These are phyloP conservation scores for Poecilus cupreus DNA, from an alignment of 2,888 invertebrate species.

Conservation along the genomic window DNA sequence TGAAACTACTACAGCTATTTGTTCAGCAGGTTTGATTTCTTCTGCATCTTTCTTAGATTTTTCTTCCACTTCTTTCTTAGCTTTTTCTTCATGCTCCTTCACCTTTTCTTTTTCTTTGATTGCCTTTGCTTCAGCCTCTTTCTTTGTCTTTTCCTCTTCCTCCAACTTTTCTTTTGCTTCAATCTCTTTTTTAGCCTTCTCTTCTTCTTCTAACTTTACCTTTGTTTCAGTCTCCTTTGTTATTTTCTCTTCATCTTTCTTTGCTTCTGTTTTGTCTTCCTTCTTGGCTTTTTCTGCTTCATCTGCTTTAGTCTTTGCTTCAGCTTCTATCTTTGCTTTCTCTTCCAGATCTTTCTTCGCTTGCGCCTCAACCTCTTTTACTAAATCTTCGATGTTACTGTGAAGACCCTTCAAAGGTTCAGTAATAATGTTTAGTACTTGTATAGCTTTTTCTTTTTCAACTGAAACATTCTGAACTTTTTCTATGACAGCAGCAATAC, in stretches of 20 bases:
- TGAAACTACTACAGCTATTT: too few species aligned
- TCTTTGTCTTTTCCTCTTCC: constrained; percentile 56
- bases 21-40: too few species aligned
- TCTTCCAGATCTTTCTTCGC: constrained; percentile 24
- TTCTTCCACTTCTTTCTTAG: constrained; percentile 15
- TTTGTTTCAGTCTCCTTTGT: constrained; percentile 63
- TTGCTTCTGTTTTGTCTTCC: constrained; percentile 42
- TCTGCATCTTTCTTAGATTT: constrained; percentile 54
- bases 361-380: constrained; percentile 54
- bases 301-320: constrained; percentile 58
- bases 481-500: constrained; percentile 37
- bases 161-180: constrained; percentile 55
- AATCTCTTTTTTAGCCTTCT: constrained; percentile 63
- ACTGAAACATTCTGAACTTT: constrained; percentile 41
- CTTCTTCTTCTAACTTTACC: constrained; percentile 69
- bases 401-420: constrained; percentile 64
- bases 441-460: constrained; percentile 22
- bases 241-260: constrained; percentile 57
- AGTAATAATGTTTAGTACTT: constrained; percentile 59
- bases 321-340: constrained; percentile 58
- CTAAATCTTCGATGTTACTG: constrained; percentile 55
- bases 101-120: constrained; percentile 60
- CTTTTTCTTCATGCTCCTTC: constrained; percentile 20
- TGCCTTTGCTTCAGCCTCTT: constrained; percentile 50
- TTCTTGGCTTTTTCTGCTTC: constrained; percentile 2